phyloP scores from a whole-genome alignment of 2,888 invertebrate species.

The Stenodera caucasica region DNA sequence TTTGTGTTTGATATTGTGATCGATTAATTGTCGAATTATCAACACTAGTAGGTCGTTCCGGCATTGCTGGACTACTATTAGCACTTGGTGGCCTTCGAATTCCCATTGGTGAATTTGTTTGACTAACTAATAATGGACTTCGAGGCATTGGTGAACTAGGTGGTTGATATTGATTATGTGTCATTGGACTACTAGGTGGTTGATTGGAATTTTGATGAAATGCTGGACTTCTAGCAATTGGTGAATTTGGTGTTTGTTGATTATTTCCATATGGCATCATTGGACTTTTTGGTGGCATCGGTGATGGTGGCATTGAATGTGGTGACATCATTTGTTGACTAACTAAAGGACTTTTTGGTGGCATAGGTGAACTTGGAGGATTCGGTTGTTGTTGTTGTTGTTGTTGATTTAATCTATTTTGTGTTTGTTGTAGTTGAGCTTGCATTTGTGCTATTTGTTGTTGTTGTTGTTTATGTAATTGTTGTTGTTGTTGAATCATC shows the following conservation, averaged over 20 bases:
- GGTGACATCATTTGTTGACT: conserved; percentile 55
- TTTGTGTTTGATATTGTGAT: conserved; percentile 23
- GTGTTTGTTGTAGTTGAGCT: conserved; percentile 52
- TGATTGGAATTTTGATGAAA: conserved; percentile 55
- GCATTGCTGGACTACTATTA: conserved; percentile 60
- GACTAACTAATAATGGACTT: conserved; percentile 54
- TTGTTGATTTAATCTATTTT: conserved; percentile 53
- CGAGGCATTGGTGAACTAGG: conserved; percentile 55
- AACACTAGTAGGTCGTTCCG: conserved; percentile 63
- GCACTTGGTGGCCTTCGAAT: conserved; percentile 60
- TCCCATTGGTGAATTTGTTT: conserved; percentile 58
- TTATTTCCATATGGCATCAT: conserved; percentile 45
- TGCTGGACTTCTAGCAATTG: conserved; percentile 62
- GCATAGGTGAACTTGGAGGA: conserved; percentile 62
- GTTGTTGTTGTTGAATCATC: conserved; percentile 49
- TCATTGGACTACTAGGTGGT: conserved; percentile 59
- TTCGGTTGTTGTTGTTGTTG: conserved; percentile 39
- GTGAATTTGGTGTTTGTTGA: conserved; percentile 62
- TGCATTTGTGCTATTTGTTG: conserved; percentile 38
- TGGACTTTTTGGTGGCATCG: conserved; percentile 56
- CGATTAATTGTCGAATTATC: conserved; percentile 57
- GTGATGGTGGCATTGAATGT: conserved; percentile 55
- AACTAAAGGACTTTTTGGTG: conserved; percentile 58
- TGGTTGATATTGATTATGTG: conserved; percentile 57
- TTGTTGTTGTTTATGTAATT: conserved; percentile 44